Base-by-base conservation (phyloP, 37 sponge, comb jelly and placozoan genomes). In the Agelas oroides region DNA sequence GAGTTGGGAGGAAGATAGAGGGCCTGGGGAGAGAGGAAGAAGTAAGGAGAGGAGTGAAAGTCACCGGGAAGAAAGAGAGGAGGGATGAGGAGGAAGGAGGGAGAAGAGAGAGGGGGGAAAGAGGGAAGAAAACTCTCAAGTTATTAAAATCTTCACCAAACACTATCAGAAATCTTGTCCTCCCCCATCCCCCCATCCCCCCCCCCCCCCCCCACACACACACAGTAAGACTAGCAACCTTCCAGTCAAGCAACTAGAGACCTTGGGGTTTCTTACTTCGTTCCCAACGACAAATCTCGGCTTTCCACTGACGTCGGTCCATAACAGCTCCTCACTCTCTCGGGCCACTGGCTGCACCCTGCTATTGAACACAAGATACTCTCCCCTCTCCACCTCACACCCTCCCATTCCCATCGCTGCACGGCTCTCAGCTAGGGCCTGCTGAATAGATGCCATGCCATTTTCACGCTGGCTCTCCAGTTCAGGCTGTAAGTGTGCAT, bases 271-370 rank as follows among this genome's bases (percentile, higher is more conserved):
- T n/a, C 78, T 73, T 46, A 96, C 96, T 80, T 89, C 87, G 71
- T 79, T 80, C 3, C 96, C 96, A 65, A 92, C 87, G 28, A 96
- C 88, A 83, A 79, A 92, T 35, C 28, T 53, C 0, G 96, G 96
- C 31, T 84, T 27, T 16, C 35, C 76, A 14, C 55, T 74, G 72
- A 92, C 63, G 66, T 96, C 88, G 28, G 91, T 82, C 32, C 80
- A 52, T 0, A 60, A 59, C 13, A 71, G 62, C 2, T 88, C 89
- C 36, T 79, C 76, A 36, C 76, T 66, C 69, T 86, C 77, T 30
- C 84, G 34, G 8, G 82, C 58, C 14, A 65, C 78, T 25, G 86
- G 86, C 59, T 80, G 81, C 30, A 76, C 69, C 19, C 77, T 41
- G 33, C 73, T 57, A 57, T 93, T 93, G 78, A 64, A 77, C 18